Evolutionary conservation across 2,113 vertebrate species (phyloP).

Genomic region (Oncorhynchus mykiss): DNA sequence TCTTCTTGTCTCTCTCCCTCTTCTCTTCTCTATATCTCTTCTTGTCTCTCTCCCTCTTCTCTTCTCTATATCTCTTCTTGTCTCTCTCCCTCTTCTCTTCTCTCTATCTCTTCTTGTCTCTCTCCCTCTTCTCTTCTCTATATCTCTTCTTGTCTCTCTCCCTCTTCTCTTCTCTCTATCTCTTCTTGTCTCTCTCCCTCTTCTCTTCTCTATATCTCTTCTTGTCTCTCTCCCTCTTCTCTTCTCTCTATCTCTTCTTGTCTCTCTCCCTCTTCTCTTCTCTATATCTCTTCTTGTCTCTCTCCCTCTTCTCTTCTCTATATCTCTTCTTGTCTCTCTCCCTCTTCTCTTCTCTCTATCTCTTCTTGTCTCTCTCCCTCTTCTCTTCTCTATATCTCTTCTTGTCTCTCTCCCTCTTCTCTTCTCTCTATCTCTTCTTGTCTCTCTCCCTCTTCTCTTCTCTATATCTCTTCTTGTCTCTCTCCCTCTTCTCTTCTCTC

Average conservation of each 20-base stretch:
- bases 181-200: neutral
- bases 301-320: neutral
- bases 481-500: neutral
- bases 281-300: neutral
- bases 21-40: too few relatives aligned
- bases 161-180: neutral
- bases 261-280: neutral
- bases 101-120: too few relatives aligned
- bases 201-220: too few relatives aligned
- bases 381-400: neutral
- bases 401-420: neutral
- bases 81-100: neutral
- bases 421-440: too few relatives aligned
- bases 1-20: conserved; percentile 8
- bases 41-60: neutral
- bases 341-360: too few relatives aligned
- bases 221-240: conserved; percentile 7
- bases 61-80: neutral
- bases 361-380: neutral
- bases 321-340: too few relatives aligned
- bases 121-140: too few relatives aligned
- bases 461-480: too few relatives aligned
- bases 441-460: conserved; percentile 7
- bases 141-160: neutral
- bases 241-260: too few relatives aligned